Conservation (phyloP, 2,888 invertebrate genomes). For the Ophioninae sp. region DNA sequence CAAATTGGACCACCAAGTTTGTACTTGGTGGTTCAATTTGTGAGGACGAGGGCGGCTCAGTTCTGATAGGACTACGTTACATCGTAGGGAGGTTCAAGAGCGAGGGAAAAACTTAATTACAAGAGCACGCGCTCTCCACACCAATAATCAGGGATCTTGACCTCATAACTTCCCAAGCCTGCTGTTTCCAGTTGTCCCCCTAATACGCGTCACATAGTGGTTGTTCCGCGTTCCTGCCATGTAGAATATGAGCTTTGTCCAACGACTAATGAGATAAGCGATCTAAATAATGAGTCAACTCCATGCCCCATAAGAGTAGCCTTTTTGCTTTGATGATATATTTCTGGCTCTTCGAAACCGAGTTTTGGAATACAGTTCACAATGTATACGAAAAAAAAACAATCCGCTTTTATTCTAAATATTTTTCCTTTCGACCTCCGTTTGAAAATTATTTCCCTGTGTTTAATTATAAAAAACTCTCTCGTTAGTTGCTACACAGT, state of each 20-base stretch:
- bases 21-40: slow-evolving; percentile 5
- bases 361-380: too few species aligned
- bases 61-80: slow-evolving; percentile 30
- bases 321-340: too few species aligned
- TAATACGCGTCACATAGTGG: not conserved
- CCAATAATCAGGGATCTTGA: slow-evolving; percentile 63
- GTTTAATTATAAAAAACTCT: too few species aligned
- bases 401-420: too few species aligned
- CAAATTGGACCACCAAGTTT: too few species aligned
- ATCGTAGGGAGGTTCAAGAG: slow-evolving; percentile 50
- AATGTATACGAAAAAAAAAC: too few species aligned
- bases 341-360: too few species aligned
- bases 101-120: slow-evolving; percentile 68
- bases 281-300: too few species aligned
- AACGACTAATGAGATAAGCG: not conserved
- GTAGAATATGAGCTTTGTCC: slow-evolving; percentile 4
- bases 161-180: slow-evolving; percentile 10
- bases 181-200: slow-evolving; percentile 1
- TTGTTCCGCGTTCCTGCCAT: not conserved
- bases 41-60: slow-evolving; percentile 11
- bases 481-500: too few species aligned
- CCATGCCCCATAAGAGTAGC: too few species aligned
- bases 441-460: too few species aligned
- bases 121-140: slow-evolving; percentile 64
- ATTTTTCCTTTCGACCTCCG: too few species aligned